A percentile compares a stretch with the other conserved stretches of the same genome.
Conservation (phyloP, 2,113 vertebrate genomes). For the Vimba vimba region DNA sequence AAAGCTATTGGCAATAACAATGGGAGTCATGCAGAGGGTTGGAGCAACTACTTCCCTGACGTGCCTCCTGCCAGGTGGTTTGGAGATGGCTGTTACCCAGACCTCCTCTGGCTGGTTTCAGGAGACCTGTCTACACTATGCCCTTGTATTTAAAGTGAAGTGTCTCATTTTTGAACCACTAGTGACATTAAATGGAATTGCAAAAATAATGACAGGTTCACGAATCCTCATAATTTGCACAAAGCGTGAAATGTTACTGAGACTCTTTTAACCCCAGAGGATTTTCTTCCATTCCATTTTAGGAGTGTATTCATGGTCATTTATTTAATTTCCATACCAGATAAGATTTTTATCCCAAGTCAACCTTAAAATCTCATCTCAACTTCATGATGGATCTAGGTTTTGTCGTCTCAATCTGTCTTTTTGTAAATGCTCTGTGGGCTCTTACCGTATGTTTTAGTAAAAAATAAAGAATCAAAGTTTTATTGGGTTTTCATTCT, state of each 20-base stretch:
- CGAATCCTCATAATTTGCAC: not conserved
- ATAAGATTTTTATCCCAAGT: not conserved
- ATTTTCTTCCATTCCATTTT: not conserved
- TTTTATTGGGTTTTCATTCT: not conserved
- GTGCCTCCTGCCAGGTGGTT: not conserved
- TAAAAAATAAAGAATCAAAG: not conserved
- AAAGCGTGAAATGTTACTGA: not conserved
- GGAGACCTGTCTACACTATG: not conserved
- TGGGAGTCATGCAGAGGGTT: constrained; percentile 54
- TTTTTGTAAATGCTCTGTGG: not conserved
- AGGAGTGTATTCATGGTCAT: not conserved
- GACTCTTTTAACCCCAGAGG: not conserved
- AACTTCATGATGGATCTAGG: not conserved
- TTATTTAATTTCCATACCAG: not conserved
- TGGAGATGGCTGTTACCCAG: constrained; percentile 27
- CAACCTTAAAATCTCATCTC: not conserved
- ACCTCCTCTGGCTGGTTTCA: not conserved
- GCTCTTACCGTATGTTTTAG: not conserved
- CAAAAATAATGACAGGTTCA: not conserved
- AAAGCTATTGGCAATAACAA: constrained; percentile 64
- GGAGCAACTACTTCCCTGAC: constrained; percentile 52
- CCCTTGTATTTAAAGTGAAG: not conserved
- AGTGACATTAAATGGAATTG: not conserved
- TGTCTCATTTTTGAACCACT: not conserved
- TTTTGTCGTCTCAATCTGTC: not conserved